These are phyloP conservation scores for Agapornis roseicollis DNA, from an alignment of 2,113 vertebrate species.

Conservation along the genomic window DNA sequence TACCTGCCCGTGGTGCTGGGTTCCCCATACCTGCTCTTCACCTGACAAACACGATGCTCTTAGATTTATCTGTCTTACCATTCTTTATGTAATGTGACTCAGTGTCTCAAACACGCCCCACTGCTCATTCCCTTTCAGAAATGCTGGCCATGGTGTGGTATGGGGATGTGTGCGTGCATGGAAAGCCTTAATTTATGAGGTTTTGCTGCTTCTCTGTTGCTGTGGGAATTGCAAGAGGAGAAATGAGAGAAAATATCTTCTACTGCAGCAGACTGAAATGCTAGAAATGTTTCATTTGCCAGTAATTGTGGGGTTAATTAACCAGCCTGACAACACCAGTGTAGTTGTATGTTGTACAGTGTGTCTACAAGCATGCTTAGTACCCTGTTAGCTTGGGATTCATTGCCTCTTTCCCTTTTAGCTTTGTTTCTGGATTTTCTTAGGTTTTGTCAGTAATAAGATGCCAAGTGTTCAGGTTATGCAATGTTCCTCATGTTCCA, in stretches of 20 bases:
- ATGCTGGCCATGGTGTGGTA: not conserved
- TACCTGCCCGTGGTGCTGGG: not conserved
- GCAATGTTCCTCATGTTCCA: not conserved
- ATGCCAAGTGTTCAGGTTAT: not conserved
- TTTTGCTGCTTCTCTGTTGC: not conserved
- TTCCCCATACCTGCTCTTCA: not conserved
- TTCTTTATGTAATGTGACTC: not conserved
- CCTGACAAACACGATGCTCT: rapidly evolving
- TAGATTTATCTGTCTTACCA: not conserved
- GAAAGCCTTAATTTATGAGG: not conserved
- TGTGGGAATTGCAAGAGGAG: not conserved
- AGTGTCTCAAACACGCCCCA: not conserved
- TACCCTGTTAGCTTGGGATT: not conserved
- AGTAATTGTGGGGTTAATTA: not conserved
- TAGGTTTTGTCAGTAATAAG: not conserved
- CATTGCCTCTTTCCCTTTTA: not conserved
- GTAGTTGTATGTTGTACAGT: not conserved
- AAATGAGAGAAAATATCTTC: not conserved
- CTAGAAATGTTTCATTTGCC: not conserved
- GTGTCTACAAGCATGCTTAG: not conserved
- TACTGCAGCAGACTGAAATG: not conserved
- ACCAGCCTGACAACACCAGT: not conserved
- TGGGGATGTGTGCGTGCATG: not conserved
- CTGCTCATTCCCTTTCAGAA: not conserved
- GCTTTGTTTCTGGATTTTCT: not conserved